Conservation (phyloP, 2,797 vertebrate species). For the Argya squamiceps region DNA sequence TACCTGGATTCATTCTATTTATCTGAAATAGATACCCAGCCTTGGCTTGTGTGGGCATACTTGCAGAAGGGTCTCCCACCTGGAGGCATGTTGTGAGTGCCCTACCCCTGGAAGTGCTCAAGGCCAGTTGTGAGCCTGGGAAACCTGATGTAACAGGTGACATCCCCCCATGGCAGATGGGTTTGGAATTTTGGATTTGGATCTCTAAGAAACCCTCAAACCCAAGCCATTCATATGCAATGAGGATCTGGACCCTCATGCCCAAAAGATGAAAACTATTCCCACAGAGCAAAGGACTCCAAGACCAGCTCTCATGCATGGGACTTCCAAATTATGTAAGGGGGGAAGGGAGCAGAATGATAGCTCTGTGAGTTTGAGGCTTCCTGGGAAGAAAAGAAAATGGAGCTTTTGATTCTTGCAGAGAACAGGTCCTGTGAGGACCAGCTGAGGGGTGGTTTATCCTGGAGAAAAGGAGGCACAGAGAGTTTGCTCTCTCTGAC, state of each 20-base stretch:
- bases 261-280: background rate
- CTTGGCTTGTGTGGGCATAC: background rate
- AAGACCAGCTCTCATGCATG: background rate
- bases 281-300: background rate
- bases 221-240: background rate
- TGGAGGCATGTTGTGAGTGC: background rate
- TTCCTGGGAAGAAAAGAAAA: background rate
- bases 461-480: background rate
- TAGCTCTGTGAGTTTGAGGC: background rate
- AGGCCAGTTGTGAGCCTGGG: background rate
- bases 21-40: background rate
- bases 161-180: background rate
- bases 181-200: background rate
- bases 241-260: fast-evolving
- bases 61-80: background rate
- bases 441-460: background rate
- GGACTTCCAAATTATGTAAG: background rate
- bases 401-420: background rate
- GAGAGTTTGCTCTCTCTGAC: background rate
- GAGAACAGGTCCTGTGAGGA: background rate
- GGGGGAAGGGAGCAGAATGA: background rate
- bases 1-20: background rate
- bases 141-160: background rate
- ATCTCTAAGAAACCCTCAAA: background rate
- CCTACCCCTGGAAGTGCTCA: background rate